Conservation (phyloP, 2,113 vertebrate species). For the Cottus gobio region DNA sequence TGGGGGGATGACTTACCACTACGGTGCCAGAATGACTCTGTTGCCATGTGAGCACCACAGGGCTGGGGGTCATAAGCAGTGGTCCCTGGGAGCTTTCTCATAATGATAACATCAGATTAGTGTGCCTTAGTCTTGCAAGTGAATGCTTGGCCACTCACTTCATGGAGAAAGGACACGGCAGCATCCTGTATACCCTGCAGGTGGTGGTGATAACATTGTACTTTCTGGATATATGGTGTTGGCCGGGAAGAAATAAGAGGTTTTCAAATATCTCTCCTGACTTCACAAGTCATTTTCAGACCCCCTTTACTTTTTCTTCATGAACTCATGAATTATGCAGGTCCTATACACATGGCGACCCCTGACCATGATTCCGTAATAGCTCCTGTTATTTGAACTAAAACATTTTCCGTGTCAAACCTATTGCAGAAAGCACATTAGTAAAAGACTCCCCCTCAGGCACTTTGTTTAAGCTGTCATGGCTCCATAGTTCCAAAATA, state of each 20-base stretch:
- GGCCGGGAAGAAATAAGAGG: conserved; percentile 59
- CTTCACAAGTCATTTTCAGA: conserved; percentile 85
- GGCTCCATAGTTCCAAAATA: conserved; percentile 90
- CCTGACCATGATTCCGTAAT: conserved; percentile 91
- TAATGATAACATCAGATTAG: conserved; percentile 82
- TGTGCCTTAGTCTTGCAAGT: conserved; percentile 71
- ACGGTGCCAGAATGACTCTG: conserved; percentile 67
- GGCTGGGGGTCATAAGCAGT: conserved; percentile 77
- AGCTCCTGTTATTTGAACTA: conserved; percentile 96
- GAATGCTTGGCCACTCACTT: conserved; percentile 75
- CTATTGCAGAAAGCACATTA: conserved; percentile 89
- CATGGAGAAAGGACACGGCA: conserved; percentile 55
- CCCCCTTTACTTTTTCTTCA: conserved; percentile 84
- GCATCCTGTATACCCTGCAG: conserved; percentile 70
- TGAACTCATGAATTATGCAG: conserved; percentile 96
- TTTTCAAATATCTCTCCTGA: conserved; percentile 80
- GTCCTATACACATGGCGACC: conserved; percentile 83
- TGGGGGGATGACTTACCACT: conserved; percentile 81
- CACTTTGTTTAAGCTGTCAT: conserved; percentile 96
- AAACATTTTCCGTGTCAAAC: conserved; percentile 96
- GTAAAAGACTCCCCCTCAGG: conserved; percentile 90
- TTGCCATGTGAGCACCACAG: conserved; percentile 75
- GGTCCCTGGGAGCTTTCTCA: conserved; percentile 74
- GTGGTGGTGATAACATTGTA: conserved; percentile 74
- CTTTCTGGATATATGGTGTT: conserved; percentile 62